Base-by-base conservation (phyloP, 2,797 vertebrate species). In the Xiphophorus birchmanni region DNA sequence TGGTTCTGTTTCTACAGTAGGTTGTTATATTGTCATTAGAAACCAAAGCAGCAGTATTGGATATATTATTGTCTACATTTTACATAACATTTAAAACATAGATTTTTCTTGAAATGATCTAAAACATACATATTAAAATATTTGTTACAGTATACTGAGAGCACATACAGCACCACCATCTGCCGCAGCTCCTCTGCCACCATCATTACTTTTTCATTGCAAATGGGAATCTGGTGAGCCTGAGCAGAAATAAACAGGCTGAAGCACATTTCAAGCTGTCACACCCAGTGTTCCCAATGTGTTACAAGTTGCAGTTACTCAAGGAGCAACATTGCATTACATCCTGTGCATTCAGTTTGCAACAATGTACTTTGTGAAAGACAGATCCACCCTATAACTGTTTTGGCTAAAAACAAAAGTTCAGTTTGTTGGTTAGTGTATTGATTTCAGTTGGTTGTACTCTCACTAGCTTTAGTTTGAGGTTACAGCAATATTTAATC, bases 291-390 rank as follows among this genome's bases (percentile, higher is more conserved):
- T 75, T 80, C 63, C 42, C 58, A 48, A 7, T 0, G 37, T 72
- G 78, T 78, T 56, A 80, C 75, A 50, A 76, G 75, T 63, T 81
- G 80, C 58, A 58, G 63, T 90, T 91, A 86, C 89, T 87, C 74
- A 90, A 91, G 74, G 56, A 80, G 63, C 74, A 56, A 80, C 80
- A 83, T 92, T 90, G 84, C 85, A 71, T 88, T 86, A 84, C 74
- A 81, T 90, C 88, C 87, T 84, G 90, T 84, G 58, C 44, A 17
- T 86, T 85, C 35, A 79, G 32, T 75, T 80, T 3, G 47, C 77
- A 76, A 87, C 73, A 67, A 74, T 58, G 18, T 52, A 69, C 65
- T 84, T n/a, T 79, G 56, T 50, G 60, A 85, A 79, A 44, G 10
- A 78, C 72, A 37, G 72, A 81, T 32, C 79, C 79, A 47, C 79